Conservation (phyloP, 2,113 vertebrate genomes). For the Phylloscopus whistleri region DNA sequence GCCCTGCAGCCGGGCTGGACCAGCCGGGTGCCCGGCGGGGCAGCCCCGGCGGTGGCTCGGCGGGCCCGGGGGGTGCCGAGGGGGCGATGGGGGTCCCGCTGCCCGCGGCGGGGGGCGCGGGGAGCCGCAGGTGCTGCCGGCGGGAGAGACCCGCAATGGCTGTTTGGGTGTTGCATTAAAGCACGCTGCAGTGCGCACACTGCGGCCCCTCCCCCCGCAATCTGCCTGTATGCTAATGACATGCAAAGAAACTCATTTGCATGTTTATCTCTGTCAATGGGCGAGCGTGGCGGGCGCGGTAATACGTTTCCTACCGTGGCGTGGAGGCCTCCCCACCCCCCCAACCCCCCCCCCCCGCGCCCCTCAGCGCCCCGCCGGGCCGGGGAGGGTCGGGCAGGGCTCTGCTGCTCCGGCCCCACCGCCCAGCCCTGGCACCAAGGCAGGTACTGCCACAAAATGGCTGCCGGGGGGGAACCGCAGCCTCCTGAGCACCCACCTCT, state of each 20-base stretch:
- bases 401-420: not conserved
- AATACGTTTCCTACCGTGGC: conserved; percentile 47
- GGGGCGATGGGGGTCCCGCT: not conserved
- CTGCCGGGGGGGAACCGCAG: not conserved
- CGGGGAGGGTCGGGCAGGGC: not conserved
- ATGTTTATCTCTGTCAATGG: conserved; percentile 29
- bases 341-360: not conserved
- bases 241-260: conserved; percentile 24
- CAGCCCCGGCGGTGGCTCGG: not conserved
- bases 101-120: not conserved
- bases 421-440: not conserved
- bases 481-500: not conserved
- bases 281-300: conserved; percentile 29
- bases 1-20: not conserved
- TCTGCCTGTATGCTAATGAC: not conserved
- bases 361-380: not conserved
- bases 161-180: conserved; percentile 28
- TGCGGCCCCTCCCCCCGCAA: not conserved
- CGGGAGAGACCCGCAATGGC: not conserved
- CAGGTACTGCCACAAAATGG: conserved; percentile 5
- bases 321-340: not conserved
- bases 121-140: not conserved
- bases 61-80: not conserved
- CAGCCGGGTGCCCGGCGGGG: not conserved
- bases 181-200: not conserved